Base-by-base conservation (phyloP, 2,888 invertebrate species). In the Lutraria lutraria region DNA sequence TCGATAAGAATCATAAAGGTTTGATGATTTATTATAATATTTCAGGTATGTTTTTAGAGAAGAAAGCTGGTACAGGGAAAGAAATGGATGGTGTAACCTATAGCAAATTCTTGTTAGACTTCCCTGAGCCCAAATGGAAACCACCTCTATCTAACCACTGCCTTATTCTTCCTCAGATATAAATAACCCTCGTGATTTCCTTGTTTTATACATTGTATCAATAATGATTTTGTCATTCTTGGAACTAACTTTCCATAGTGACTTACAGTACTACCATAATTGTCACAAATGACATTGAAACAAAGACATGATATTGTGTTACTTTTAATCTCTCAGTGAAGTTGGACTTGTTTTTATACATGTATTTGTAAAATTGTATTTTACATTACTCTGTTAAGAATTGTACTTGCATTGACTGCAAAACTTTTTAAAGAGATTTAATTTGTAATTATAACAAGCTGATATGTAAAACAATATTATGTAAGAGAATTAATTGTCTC, bases 61-160 rank as follows among this genome's bases (percentile, higher is more conserved):
- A 92, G 91, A 96, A 96, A 89, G 93, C 94, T 56, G 89, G 89
- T 13, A 94, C 94, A 29, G 96, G 96, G 15, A 95, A 95, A 68
- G 93, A 93, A 43, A 92, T 94, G 43, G 95, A 96, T 90, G 92
- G 94, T 15, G 92, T 95, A 68, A 95, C 95, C 0, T 95, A 92
- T 91, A 91, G 93, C 56, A 92, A 94, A 90, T 96, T 95, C 89
- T 90, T 94, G 54, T 87, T 92, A 53, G 92, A 94, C 85, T 89
- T 90, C 81, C 90, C 94, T 53, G 94, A 94, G 60, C 92, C 93
- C 4, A 96, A 95, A 86, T 96, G 96, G 96, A 94, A 93, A 88
- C 96, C 96, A n/a, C 95, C 96, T 13, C 90, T 96, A n/a, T 91
- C 95, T 53, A 96, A 96, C 88, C 94, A 95, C 90, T 95, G 95